Conservation (phyloP, 2,797 vertebrate genomes). For the Cyprinodon diabolis region DNA sequence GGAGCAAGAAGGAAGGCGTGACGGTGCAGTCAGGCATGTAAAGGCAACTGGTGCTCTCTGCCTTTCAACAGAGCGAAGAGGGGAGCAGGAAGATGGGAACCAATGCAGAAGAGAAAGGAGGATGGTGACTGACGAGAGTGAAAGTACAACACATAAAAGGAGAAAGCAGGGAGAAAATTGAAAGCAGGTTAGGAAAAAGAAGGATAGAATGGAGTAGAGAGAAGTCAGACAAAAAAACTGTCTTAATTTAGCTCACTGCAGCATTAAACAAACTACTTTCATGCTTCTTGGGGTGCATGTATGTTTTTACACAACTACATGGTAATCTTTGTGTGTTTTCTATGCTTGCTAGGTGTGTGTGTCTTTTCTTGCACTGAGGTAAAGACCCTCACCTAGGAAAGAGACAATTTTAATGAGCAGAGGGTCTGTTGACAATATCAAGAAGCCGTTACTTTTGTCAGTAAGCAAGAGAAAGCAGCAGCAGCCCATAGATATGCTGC, state of each 20-base stretch:
- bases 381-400: slow-evolving; percentile 22
- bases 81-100: slow-evolving; percentile 28
- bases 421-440: slow-evolving; percentile 51
- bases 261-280: slow-evolving; percentile 35
- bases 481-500: slow-evolving; percentile 28
- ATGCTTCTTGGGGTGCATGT: slow-evolving; percentile 1
- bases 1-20: slow-evolving; percentile 52
- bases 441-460: slow-evolving; percentile 55
- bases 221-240: slow-evolving; percentile 44
- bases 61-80: slow-evolving; percentile 48
- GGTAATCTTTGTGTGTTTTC: background rate
- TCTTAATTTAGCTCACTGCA: slow-evolving; percentile 9
- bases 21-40: slow-evolving; percentile 63
- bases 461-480: slow-evolving; percentile 39
- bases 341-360: background rate
- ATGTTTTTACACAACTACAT: background rate
- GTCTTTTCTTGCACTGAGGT: slow-evolving; percentile 2
- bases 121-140: slow-evolving; percentile 49
- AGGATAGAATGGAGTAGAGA: background rate
- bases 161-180: slow-evolving; percentile 20
- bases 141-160: slow-evolving; percentile 57
- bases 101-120: slow-evolving; percentile 27
- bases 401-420: slow-evolving; percentile 41
- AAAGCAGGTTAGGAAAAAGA: slow-evolving; percentile 1
- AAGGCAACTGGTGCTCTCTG: slow-evolving; percentile 67